Conservation (phyloP, 2,888 invertebrate genomes). For the Lasioglossum morio region DNA sequence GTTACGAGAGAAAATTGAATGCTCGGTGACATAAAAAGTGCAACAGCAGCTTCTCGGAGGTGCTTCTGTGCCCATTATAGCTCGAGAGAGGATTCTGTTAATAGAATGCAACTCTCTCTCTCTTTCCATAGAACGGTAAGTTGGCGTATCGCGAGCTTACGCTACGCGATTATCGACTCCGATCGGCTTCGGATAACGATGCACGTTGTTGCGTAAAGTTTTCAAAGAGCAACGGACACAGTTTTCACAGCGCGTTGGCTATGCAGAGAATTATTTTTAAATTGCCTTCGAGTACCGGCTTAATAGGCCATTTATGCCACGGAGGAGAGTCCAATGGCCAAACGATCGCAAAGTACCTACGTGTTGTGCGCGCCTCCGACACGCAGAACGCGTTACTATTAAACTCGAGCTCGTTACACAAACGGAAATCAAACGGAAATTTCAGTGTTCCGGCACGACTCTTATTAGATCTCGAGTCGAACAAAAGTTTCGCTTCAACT, state of each 20-base stretch:
- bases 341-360: conserved; percentile 10
- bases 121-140: conserved; percentile 10
- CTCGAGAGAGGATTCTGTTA: conserved; percentile 53
- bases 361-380: not conserved
- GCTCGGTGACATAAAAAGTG: conserved; percentile 45
- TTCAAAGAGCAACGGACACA: conserved; percentile 45
- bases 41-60: conserved; percentile 22
- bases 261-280: conserved; percentile 49
- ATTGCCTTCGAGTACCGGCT: conserved; percentile 34
- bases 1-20: conserved; percentile 43
- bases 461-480: not conserved
- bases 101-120: conserved; percentile 45
- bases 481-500: not conserved
- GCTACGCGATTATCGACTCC: conserved; percentile 47
- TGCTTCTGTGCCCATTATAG: conserved; percentile 37
- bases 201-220: conserved; percentile 46
- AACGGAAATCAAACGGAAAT: not conserved
- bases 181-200: conserved; percentile 42
- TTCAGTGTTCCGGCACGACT: not conserved
- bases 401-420: not conserved
- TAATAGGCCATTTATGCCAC: conserved; percentile 42
- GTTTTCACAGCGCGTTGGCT: conserved; percentile 45
- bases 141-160: conserved; percentile 27
- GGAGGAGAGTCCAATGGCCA: conserved; percentile 23
- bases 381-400: not conserved